A percentile compares a stretch with the other conserved stretches of the same genome.
phyloP scores from a whole-genome alignment of 2,888 invertebrate genomes.

The Agrilus cyanescens region DNA sequence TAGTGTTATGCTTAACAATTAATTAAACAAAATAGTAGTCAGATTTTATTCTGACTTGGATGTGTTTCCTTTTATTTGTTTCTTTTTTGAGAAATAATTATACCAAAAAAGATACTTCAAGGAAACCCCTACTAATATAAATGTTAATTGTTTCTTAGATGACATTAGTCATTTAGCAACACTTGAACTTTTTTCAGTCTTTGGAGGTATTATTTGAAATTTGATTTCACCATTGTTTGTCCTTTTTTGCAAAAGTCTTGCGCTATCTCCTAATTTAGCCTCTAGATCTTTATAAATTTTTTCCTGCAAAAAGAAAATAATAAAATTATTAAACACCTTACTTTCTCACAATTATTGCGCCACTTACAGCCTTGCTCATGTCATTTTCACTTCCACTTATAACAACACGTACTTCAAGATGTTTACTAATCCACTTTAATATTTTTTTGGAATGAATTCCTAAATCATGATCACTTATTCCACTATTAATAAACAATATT shows the following conservation, averaged over 20 bases:
- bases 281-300: conserved; percentile 45
- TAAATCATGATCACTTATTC: conserved; percentile 55
- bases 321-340: background rate
- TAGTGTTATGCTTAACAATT: too few species aligned
- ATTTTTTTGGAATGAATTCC: conserved; percentile 52
- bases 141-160: background rate
- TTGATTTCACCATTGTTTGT: conserved; percentile 47
- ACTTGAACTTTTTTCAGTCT: conserved; percentile 12
- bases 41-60: too few species aligned
- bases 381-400: conserved; percentile 39
- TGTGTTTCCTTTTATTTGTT: too few species aligned
- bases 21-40: too few species aligned
- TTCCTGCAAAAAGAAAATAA: conserved; percentile 38
- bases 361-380: conserved; percentile 33
- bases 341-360: background rate
- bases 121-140: background rate
- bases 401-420: conserved; percentile 50
- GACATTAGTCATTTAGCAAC: background rate
- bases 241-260: conserved; percentile 51
- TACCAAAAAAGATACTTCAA: background rate
- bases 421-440: conserved; percentile 52
- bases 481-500: conserved; percentile 46
- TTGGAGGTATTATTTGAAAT: conserved; percentile 49
- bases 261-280: conserved; percentile 37
- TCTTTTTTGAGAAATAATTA: background rate